A percentile compares a stretch with the other conserved stretches of the same genome.
phyloP scores from a whole-genome alignment of 2,888 invertebrate species.

The Poecilobothrus nobilitatus region DNA sequence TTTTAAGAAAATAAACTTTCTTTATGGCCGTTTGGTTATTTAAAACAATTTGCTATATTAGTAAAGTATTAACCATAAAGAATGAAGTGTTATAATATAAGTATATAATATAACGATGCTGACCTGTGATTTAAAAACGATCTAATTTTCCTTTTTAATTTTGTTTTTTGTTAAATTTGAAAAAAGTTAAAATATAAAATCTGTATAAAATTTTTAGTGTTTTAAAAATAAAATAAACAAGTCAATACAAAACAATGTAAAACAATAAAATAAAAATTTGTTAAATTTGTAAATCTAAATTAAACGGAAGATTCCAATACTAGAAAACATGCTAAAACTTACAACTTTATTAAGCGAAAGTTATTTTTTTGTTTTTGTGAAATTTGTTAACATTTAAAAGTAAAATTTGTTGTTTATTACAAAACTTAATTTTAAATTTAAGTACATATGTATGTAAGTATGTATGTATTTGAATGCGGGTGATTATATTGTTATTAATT shows the following conservation, averaged over 20 bases:
- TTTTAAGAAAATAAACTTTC: not conserved
- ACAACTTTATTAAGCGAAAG: not conserved
- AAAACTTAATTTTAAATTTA: not conserved
- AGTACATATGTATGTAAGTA: no score
- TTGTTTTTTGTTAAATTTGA: not conserved
- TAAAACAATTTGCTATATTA: not conserved
- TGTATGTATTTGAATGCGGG: no score
- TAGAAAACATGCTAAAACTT: not conserved
- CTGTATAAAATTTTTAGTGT: not conserved
- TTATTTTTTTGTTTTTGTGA: conserved; percentile 2
- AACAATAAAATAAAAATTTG: not conserved
- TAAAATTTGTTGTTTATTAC: not conserved
- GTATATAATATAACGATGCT: not conserved
- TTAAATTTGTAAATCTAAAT: not conserved
- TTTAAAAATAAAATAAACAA: not conserved
- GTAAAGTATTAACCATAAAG: not conserved
- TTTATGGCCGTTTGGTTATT: not conserved
- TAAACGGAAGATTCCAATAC: not conserved
- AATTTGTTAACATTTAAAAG: not conserved
- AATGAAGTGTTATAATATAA: not conserved
- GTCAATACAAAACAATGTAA: not conserved
- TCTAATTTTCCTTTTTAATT: not conserved
- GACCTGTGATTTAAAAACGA: not conserved
- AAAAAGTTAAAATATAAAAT: not conserved
- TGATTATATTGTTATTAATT: no score